phyloP scores from a whole-genome alignment of 2,888 invertebrate genomes.

The Hermaeophaga mercurialis region DNA sequence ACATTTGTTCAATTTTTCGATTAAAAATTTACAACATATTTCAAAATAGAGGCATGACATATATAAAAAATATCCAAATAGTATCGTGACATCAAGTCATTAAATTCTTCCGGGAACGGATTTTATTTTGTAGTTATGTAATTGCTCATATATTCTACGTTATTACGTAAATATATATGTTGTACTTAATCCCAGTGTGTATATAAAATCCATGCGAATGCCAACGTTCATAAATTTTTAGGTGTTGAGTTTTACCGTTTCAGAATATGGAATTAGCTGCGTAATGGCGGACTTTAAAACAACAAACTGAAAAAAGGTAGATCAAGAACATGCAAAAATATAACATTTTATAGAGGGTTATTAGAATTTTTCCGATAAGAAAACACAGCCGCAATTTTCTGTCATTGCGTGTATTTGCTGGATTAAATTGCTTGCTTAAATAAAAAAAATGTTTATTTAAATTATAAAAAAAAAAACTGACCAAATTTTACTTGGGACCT shows the following conservation, averaged over 20 bases:
- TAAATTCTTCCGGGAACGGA: conserved; percentile 31
- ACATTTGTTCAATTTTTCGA: no score
- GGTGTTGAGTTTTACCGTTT: conserved; percentile 7
- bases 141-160: conserved; percentile 36
- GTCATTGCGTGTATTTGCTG: neutral
- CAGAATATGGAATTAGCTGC: neutral
- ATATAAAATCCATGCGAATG: conserved; percentile 4
- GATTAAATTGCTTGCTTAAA: no score
- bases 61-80: neutral
- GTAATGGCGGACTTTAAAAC: neutral
- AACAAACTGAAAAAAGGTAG: conserved; percentile 8
- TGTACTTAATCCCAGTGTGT: conserved; percentile 32
- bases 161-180: conserved; percentile 41
- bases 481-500: no score
- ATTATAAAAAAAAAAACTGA: no score
- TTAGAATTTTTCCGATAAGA: neutral
- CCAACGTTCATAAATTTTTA: neutral
- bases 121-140: conserved; percentile 36
- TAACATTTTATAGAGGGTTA: neutral
- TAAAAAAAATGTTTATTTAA: no score
- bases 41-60: no score
- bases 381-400: neutral
- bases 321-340: conserved; percentile 3
- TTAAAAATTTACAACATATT: no score
- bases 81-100: conserved; percentile 34